Conservation (phyloP, 1,140 invertebrate genomes). For the Calliopsis andreniformis region DNA sequence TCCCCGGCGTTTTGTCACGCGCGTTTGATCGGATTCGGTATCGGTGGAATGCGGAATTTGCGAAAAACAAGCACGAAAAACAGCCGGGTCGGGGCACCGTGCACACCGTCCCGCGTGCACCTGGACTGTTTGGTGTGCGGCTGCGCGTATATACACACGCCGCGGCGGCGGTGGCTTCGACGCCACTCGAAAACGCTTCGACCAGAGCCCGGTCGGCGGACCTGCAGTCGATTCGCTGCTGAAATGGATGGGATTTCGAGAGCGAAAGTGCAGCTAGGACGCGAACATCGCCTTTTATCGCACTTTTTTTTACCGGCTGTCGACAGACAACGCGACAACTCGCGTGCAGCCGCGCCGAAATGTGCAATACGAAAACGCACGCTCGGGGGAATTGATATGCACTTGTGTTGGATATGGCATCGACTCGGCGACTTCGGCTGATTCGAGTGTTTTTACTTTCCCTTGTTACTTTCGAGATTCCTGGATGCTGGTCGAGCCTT, state of each 20-base stretch:
- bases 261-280: slow-evolving; percentile 36
- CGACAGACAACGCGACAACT: too few species aligned
- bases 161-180: too few species aligned
- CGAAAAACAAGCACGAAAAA: slow-evolving; percentile 41
- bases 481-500: too few species aligned
- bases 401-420: too few species aligned
- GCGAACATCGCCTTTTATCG: not conserved
- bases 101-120: not conserved
- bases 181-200: slow-evolving; percentile 25
- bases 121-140: slow-evolving; percentile 33
- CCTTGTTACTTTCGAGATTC: too few species aligned
- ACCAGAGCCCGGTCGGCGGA: slow-evolving; percentile 26
- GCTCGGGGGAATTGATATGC: too few species aligned
- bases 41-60: slow-evolving; percentile 47
- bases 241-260: slow-evolving; percentile 49
- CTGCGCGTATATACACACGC: too few species aligned
- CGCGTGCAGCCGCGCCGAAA: not conserved
- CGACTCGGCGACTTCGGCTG: too few species aligned
- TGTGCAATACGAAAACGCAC: not conserved
- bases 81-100: not conserved
- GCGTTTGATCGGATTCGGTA: slow-evolving; percentile 48
- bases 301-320: not conserved
- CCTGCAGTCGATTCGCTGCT: slow-evolving; percentile 28
- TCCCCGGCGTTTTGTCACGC: slow-evolving; percentile 47
- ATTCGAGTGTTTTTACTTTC: too few species aligned